Base-by-base conservation (phyloP, 2,797 vertebrate genomes). In the Oreonectes daqikongensis region DNA sequence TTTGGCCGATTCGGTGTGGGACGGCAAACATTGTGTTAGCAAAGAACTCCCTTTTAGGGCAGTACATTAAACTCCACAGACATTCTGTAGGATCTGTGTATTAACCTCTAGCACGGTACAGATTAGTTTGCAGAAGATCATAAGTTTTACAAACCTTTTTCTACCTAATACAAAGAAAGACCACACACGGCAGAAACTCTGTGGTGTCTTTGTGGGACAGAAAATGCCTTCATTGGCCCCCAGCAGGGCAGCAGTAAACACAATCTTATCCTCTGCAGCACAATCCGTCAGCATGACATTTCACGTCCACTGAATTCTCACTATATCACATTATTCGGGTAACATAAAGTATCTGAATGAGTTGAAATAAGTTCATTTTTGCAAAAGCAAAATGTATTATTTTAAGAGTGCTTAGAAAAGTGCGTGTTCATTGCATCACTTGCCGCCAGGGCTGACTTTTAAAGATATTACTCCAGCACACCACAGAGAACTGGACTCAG, bases 261-360 rank as follows among this genome's bases (percentile, higher is more conserved):
- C 83, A 79, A 84, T 74, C 79, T 69, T 79, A 77, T 78, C 82
- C 83, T 88, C 83, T 78, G 74, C 59, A 15, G 84, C 81, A 75
- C 67, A 84, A 76, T 89, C 83, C 87, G 86, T 86, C 81, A 85
- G 85, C 83, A 89, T 90, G 89, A 91, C 89, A 90, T 90, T 87
- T 84, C 82, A 82, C 83, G 85, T 83, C 82, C 85, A 79, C 87
- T 84, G 85, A 84, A 78, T 79, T 55, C 70, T 77, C 83, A 84
- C 85, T 87, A 81, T 83, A 84, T 28, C 50, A 75, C 70, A 79
- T 61, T 22, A 77, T 53, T 68, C 85, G 77, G 80, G 24, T 40
- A 48, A 20, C 50, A 48, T 69, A 38, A 20, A 40, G 28, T 68
- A 26, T 35, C 3, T 72, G 24, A 14, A 15, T 59, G 22, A 3